Evolutionary conservation across 2,113 vertebrate species (phyloP), one percentile per base, ranked within the genome.

Genomic region (Onychostoma macrolepis): DNA sequence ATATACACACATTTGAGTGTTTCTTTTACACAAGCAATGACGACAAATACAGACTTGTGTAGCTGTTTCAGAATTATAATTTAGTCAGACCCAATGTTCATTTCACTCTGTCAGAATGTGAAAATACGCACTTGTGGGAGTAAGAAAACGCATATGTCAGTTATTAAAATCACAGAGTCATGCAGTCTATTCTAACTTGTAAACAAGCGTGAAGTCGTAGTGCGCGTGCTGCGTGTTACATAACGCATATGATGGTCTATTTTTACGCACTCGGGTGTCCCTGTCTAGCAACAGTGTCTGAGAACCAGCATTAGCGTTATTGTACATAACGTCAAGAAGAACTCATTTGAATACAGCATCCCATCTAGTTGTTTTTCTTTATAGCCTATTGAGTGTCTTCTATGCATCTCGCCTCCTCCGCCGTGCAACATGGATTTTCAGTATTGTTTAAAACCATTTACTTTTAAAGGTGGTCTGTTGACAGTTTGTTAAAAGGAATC

Each of bases 231-330:
- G 24, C 79, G 89, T 53, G 80, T 93, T 93, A 91, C 87, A 86
- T 92, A 92, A 93, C 63, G 28, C 28, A 45, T 56, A 58, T 50
- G 71, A 85, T 80, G 85, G 24, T 91, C 89, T 89, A 86, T 88
- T 90, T 86, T 61, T 88, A 86, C 90, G 87, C 82, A 75, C 88
- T 43, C 21, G 48, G 56, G 86, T 79, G 56, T 30, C 81, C 84
- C 84, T 67, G 84, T 85, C 30, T n/a, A 38, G 21, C 24, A 65
- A 65, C 84, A 72, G 71, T 76, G 86, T 74, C 88, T 88, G 13
- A 9, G 45, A 33, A 36, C 86, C 80, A 87, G 83, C 76, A 74
- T 76, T 45, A 9, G 6, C 41, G 10, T 28, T 48, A 72, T 65
- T 67, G 30, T 74, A 41, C 36, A 74, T 74, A 74, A 26, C 41